These are phyloP conservation scores for Cavia aperea DNA, from an alignment of 2,113 vertebrate genomes.

Conservation along the genomic window DNA sequence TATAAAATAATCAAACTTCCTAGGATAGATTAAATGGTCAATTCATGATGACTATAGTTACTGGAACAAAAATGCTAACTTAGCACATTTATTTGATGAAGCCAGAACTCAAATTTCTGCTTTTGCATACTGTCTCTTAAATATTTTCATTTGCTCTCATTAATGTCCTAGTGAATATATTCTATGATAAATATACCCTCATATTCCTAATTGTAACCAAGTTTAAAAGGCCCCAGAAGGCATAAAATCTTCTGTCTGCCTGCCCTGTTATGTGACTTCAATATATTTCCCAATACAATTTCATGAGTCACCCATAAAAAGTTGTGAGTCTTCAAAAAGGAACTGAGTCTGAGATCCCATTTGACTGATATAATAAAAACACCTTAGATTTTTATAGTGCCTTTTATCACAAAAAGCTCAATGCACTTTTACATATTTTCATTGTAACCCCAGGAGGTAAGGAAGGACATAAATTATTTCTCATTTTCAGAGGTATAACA, in stretches of 20 bases:
- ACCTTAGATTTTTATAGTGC: constrained; percentile 63
- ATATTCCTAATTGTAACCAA: constrained; percentile 61
- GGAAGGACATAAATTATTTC: constrained; percentile 53
- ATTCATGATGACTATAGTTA: background rate
- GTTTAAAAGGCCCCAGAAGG: constrained; percentile 44
- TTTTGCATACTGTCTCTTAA: constrained; percentile 25
- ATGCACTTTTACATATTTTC: constrained; percentile 63
- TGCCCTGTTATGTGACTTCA: constrained; percentile 42
- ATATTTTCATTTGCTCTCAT: constrained; percentile 47
- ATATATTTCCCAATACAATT: constrained; percentile 61
- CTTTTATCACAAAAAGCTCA: constrained; percentile 63
- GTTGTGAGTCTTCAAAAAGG: constrained; percentile 55
- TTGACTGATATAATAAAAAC: constrained; percentile 64
- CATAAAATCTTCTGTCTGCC: constrained; percentile 53
- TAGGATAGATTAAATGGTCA: background rate
- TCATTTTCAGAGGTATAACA: constrained; percentile 48
- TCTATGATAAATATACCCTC: constrained; percentile 34
- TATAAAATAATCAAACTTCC: constrained; percentile 34
- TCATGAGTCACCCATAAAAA: constrained; percentile 63
- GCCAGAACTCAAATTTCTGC: constrained; percentile 32
- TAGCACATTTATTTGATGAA: constrained; percentile 34
- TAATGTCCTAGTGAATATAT: constrained; percentile 5
- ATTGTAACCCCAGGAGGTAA: constrained; percentile 46
- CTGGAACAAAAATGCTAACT: constrained; percentile 29
- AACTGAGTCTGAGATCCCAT: constrained; percentile 55